A percentile compares a stretch with the other conserved stretches of the same genome.
These are phyloP conservation scores for Zelostemma sp. DNA, from an alignment of 1,140 invertebrate genomes.

Conservation along the genomic window DNA sequence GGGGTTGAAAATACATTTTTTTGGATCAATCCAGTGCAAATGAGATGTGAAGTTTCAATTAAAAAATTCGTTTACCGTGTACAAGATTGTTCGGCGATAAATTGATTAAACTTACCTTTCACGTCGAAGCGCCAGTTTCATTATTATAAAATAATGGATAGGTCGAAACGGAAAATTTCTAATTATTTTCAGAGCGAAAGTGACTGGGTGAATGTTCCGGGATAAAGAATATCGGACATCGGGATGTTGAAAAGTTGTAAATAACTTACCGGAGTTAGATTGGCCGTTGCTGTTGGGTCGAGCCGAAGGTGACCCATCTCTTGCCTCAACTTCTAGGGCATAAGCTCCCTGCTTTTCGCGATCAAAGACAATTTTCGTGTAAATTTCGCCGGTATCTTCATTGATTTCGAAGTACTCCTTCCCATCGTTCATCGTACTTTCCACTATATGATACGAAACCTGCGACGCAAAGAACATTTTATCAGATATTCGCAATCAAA, in stretches of 20 bases:
- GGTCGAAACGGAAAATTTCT: too few species aligned
- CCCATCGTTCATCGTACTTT: slow-evolving; percentile 89
- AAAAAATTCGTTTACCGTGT: too few species aligned
- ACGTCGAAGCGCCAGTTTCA: too few species aligned
- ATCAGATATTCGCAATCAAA: too few species aligned
- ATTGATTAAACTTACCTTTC: too few species aligned
- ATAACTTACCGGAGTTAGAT: slow-evolving; percentile 89
- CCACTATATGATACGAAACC: slow-evolving; percentile 93
- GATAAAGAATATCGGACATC: not conserved
- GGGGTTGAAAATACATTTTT: too few species aligned
- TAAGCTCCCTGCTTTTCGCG: slow-evolving; percentile 95
- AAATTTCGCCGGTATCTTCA: slow-evolving; percentile 92
- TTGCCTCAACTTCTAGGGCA: slow-evolving; percentile 91
- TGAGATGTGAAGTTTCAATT: too few species aligned
- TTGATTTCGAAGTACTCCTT: slow-evolving; percentile 97
- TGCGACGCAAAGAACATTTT: slow-evolving; percentile 62
- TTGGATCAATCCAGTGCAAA: too few species aligned
- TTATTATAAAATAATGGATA: too few species aligned
- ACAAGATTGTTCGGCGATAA: too few species aligned
- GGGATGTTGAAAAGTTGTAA: not conserved
- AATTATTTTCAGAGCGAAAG: too few species aligned
- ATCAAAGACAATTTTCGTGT: slow-evolving; percentile 93
- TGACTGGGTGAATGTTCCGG: not conserved
- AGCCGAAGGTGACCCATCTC: slow-evolving; percentile 93
- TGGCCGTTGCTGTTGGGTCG: slow-evolving; percentile 90